Evolutionary conservation across 2,113 vertebrate species (phyloP).

Genomic region (Tapirus terrestris): DNA sequence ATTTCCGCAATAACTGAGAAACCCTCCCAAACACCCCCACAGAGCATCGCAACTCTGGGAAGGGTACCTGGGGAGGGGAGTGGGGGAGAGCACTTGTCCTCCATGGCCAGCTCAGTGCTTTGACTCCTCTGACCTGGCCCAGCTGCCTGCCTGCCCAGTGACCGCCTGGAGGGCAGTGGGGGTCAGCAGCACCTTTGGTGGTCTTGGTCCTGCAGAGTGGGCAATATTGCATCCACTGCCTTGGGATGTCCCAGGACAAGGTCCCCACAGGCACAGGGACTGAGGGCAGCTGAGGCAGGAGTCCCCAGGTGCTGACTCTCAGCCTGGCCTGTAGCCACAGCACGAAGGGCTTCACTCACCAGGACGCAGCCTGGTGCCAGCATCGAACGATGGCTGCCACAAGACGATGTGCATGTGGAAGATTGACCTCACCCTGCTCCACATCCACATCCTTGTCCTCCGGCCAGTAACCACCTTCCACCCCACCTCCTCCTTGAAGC

Average conservation of each 20-base stretch:
- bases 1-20: neutral
- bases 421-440: neutral
- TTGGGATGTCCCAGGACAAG: neutral
- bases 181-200: neutral
- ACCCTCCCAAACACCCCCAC: too few relatives aligned
- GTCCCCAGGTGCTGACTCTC: neutral
- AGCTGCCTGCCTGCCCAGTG: neutral
- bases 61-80: rapidly evolving
- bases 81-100: rapidly evolving
- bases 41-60: neutral
- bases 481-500: neutral
- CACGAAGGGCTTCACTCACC: neutral
- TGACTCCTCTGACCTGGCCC: neutral
- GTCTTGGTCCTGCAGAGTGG: neutral
- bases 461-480: too few relatives aligned
- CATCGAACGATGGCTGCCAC: too few relatives aligned
- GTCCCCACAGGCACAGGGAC: neutral
- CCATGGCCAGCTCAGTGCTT: neutral
- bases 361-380: too few relatives aligned
- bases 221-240: neutral
- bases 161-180: too few relatives aligned
- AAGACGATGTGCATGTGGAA: too few relatives aligned
- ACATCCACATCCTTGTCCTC: neutral
- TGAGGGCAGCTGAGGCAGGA: neutral
- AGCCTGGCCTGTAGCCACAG: neutral